phyloP scores from a whole-genome alignment of 2,888 invertebrate species.

The Lasioglossum marginatum region DNA sequence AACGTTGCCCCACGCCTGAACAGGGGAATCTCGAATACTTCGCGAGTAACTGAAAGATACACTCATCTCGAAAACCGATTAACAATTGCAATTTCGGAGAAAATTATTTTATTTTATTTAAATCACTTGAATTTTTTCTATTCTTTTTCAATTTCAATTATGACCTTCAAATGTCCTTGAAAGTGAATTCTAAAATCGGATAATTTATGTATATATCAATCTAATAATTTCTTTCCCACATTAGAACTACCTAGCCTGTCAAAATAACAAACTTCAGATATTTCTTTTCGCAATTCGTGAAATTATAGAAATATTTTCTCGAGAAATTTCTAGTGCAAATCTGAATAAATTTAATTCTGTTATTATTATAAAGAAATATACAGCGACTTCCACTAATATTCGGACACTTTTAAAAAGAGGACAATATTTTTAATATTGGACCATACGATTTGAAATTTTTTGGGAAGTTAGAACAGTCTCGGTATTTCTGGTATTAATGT shows the following conservation, averaged over 20 bases:
- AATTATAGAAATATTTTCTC: too few relatives aligned
- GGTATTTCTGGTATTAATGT: not conserved
- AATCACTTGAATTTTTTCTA: too few relatives aligned
- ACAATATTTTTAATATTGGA: too few relatives aligned
- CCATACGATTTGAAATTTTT: too few relatives aligned
- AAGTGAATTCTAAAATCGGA: not conserved
- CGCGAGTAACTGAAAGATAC: not conserved
- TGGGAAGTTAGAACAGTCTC: too few relatives aligned
- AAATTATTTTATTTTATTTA: too few relatives aligned
- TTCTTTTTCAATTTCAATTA: not conserved
- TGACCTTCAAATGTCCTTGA: not conserved
- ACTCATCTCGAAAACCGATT: not conserved
- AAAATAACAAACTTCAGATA: too few relatives aligned
- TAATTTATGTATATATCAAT: not conserved
- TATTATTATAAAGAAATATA: not conserved
- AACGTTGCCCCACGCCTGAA: slow-evolving; percentile 37
- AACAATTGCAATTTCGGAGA: not conserved
- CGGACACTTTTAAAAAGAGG: too few relatives aligned
- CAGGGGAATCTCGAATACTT: slow-evolving; percentile 45
- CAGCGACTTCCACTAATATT: too few relatives aligned
- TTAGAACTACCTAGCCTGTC: too few relatives aligned
- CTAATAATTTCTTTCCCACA: not conserved
- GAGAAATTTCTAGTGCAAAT: too few relatives aligned
- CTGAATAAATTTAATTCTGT: not conserved
- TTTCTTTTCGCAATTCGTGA: too few relatives aligned